Evolutionary conservation across 2,888 invertebrate species (phyloP).

Genomic region (Gortyna flavago): DNA sequence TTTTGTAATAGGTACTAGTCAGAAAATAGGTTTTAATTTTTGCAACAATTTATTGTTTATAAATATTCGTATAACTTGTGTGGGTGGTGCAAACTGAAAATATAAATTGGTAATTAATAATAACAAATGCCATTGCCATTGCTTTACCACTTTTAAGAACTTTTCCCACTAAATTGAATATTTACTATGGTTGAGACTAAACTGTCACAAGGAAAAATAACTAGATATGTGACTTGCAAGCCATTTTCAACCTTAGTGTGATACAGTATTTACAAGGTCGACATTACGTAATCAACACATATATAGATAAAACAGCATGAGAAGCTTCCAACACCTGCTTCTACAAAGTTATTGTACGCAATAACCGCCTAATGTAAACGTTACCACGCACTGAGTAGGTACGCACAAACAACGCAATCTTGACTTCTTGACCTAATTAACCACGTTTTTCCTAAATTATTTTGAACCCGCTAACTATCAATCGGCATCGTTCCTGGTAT

Average conservation of each 20-base stretch:
- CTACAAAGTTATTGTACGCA: slow-evolving; percentile 10
- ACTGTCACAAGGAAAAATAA: not conserved
- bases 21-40: not conserved
- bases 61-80: too few species aligned
- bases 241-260: not conserved
- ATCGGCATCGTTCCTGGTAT: slow-evolving; percentile 47
- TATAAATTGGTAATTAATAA: not conserved
- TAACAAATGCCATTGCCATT: not conserved
- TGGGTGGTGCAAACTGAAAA: not conserved
- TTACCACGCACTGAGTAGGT: slow-evolving; percentile 16
- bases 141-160: not conserved
- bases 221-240: not conserved
- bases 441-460: slow-evolving; percentile 13
- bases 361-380: slow-evolving; percentile 38
- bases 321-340: not conserved
- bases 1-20: not conserved
- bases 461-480: slow-evolving; percentile 49
- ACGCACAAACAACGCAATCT: slow-evolving; percentile 53
- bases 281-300: not conserved
- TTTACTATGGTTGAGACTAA: not conserved
- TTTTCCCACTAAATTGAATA: not conserved
- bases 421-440: slow-evolving; percentile 68
- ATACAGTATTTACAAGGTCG: not conserved
- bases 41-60: not conserved
- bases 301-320: not conserved